phyloP scores from a whole-genome alignment of 2,113 vertebrate species.

The Aphelocoma coerulescens region DNA sequence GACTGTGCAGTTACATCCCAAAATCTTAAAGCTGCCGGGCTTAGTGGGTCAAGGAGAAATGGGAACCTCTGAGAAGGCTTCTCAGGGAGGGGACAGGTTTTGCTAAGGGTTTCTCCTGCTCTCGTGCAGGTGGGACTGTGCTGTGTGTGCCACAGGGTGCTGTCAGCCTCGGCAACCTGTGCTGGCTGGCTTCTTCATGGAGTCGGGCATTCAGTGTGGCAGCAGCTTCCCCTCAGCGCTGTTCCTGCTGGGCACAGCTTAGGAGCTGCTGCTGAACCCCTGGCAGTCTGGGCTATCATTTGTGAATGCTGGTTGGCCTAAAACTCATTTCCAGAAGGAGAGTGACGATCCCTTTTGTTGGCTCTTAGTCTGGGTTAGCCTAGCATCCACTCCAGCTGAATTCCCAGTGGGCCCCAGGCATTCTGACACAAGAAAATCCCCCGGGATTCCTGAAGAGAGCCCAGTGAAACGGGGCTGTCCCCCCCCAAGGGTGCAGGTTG shows the following conservation, averaged over 20 bases:
- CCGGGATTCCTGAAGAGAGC: neutral
- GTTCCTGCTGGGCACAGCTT: neutral
- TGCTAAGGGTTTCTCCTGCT: neutral
- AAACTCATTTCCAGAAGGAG: neutral
- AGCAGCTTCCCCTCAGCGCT: neutral
- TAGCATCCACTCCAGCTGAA: neutral
- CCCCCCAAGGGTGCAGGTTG: neutral
- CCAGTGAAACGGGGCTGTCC: neutral
- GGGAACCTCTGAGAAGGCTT: neutral
- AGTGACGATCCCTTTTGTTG: rapidly evolving
- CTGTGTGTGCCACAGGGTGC: neutral
- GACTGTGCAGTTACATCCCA: neutral
- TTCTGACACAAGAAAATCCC: neutral
- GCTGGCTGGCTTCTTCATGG: neutral
- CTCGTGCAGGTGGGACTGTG: neutral
- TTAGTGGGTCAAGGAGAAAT: neutral
- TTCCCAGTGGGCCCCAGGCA: rapidly evolving
- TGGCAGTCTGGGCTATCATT: neutral
- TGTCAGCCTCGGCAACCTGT: neutral
- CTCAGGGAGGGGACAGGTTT: neutral
- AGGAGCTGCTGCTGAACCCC: neutral
- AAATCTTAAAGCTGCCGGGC: neutral
- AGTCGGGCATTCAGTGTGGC: neutral
- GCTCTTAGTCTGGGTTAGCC: neutral
- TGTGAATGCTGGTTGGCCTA: neutral